These are phyloP conservation scores for Tychaedon coryphoeus DNA, from an alignment of 2,113 vertebrate genomes.

Conservation along the genomic window DNA sequence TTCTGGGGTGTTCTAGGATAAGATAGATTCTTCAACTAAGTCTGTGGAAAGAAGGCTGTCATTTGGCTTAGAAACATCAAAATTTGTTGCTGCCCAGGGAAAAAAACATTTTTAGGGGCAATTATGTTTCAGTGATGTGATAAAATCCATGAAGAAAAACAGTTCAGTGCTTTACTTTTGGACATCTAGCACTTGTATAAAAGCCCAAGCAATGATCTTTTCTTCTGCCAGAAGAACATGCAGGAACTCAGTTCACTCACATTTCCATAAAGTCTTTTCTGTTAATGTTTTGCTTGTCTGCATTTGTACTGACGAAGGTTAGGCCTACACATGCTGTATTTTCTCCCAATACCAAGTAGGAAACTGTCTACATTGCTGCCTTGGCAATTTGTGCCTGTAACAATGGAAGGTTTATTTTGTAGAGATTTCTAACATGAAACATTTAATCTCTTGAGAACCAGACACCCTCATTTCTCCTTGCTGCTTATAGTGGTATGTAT, in stretches of 20 bases:
- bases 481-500: background rate
- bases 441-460: background rate
- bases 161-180: background rate
- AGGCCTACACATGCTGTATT: background rate
- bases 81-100: background rate
- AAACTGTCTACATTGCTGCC: background rate
- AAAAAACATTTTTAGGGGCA: background rate
- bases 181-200: background rate
- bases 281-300: background rate
- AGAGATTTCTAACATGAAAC: background rate
- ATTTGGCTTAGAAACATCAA: background rate
- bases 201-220: background rate
- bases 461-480: background rate
- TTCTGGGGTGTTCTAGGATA: background rate
- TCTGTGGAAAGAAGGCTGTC: background rate
- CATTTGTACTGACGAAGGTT: background rate
- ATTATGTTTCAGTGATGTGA: background rate
- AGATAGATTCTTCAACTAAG: background rate
- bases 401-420: background rate
- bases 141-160: background rate
- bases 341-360: background rate
- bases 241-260: background rate
- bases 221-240: background rate
- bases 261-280: background rate
- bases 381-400: background rate